Evolutionary conservation across 2,113 vertebrate genomes (phyloP), one percentile per base, ranked within the genome.

Genomic region (Erinaceus europaeus): DNA sequence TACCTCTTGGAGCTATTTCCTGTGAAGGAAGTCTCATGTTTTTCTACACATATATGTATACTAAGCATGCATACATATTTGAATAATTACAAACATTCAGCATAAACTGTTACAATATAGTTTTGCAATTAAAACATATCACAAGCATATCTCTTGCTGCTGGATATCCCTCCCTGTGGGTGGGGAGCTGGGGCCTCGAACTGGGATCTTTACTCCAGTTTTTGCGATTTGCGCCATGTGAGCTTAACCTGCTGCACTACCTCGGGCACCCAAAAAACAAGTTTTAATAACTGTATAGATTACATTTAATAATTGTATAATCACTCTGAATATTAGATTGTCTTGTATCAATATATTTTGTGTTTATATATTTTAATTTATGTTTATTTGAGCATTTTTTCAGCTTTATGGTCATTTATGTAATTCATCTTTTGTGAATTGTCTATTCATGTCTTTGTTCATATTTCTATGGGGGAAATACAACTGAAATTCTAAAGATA

Each of bases 61-160:
- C 23, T 18, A 18, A 62, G n/a, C 6, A 59, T 9, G 6, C 52
- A 57, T 57, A 57, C 13, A 57, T 57, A 46, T 59, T 59, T 86
- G 18, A 79, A 57, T 40, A 68, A 80, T 81, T 68, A 29, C 9
- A 40, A 42, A 62, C 18, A 64, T 36, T 85, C 11, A 52, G 6
- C n/a, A 34, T 55, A 69, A 53, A 65, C 9, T 62, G 89, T 44
- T 68, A 9, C 53, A 53, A 64, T 53, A 77, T 29, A 46, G 4
- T 64, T 67, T 91, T 84, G 65, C 38, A 62, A 7, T 50, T 42
- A 68, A 75, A 91, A 64, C 57, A 17, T 38, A 50, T 80, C 69
- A 38, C 29, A 17, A 86, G 4, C 52, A 77, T 87, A 71, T 36
- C 52, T 59, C 84, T 84, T n/a, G n/a, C n/a, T n/a, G n/a, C n/a